Base-by-base conservation (phyloP, 1,140 invertebrate genomes). In the Bombus cullumanus region DNA sequence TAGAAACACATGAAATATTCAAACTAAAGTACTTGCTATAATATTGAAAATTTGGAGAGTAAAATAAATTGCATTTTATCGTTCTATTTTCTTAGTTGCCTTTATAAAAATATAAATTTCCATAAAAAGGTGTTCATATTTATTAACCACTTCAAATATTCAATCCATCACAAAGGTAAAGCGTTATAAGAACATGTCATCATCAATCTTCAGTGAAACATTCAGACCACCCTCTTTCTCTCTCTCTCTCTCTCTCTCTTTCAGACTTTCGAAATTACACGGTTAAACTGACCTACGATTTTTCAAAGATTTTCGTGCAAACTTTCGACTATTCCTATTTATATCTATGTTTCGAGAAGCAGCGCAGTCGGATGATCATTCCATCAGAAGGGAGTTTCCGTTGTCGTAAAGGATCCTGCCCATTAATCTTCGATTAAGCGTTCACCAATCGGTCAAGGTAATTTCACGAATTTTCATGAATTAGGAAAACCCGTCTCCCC, bases 371-470 rank as follows among this genome's bases (percentile, higher is more conserved):
- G 37, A n/a, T 31, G 69, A 69, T 83, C 69, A 83, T 41, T 34
- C 34, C 34, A 76, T 83, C 64, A 12, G 8, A 22, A 12, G n/a
- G 59, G 53, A 66, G 10, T 43, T 76, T 39, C 39, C 75, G 69
- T 53, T 47, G 22, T 47, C 53, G 39, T 53, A 81, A 69, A 43
- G 34, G 18, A n/a, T 62, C 77, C 85, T 80, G 62, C 87, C 87
- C 88, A 94, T 94, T 94, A 92, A 94, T 94, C 93, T 93, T 92
- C 93, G 93, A 94, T 94, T 93, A 93, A 94, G 90, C 90, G 92
- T 92, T 92, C 93, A 89, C 73, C 91, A 85, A 94, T 92, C 87
- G 92, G 92, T 92, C 92, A 93, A 89, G 92, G 90, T 91, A 93
- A 94, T 94, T 94, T 94, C 84, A 90, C 90, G 93, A 94, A 93